Percentiles rank a stretch among this genome's conserved stretches.
Conservation (phyloP, 2,797 vertebrate genomes). For the Naso thynnoides region DNA sequence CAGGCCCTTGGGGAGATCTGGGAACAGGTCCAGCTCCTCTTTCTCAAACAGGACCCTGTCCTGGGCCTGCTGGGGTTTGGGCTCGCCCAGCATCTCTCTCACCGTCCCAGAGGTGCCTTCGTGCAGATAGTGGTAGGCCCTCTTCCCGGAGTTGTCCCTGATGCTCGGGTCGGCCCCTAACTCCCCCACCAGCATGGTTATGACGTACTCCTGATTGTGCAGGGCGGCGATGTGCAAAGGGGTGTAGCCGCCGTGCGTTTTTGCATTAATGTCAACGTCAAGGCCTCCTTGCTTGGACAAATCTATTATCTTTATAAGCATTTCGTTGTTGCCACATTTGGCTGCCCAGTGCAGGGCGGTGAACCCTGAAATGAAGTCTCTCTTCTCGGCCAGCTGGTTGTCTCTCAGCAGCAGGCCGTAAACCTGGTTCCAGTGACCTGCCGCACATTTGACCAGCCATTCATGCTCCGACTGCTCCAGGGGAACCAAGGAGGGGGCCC, state of each 20-base stretch:
- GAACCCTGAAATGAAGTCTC: slow-evolving; percentile 94
- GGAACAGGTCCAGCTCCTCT: slow-evolving; percentile 76
- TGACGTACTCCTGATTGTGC: slow-evolving; percentile 86
- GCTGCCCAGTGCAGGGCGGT: slow-evolving; percentile 95
- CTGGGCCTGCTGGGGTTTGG: slow-evolving; percentile 59
- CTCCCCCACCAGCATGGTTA: slow-evolving; percentile 84
- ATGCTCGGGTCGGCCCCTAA: slow-evolving; percentile 83
- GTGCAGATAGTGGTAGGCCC: slow-evolving; percentile 89
- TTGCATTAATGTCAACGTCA: slow-evolving; percentile 86
- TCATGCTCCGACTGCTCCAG: slow-evolving; percentile 89
- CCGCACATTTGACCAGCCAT: slow-evolving; percentile 89
- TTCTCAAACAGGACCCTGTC: slow-evolving; percentile 34
- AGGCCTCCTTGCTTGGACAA: slow-evolving; percentile 76
- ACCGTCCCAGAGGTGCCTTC: slow-evolving; percentile 72
- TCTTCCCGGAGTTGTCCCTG: slow-evolving; percentile 93
- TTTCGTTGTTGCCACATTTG: slow-evolving; percentile 89
- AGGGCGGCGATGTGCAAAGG: slow-evolving; percentile 93
- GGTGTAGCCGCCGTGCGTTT: slow-evolving; percentile 91
- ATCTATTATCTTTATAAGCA: slow-evolving; percentile 87
- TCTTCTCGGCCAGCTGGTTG: slow-evolving; percentile 87
- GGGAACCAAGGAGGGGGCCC: slow-evolving; percentile 67
- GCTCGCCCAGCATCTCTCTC: slow-evolving; percentile 86
- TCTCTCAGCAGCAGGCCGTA: slow-evolving; percentile 90
- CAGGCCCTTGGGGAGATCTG: slow-evolving; percentile 86
- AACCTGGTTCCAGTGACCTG: slow-evolving; percentile 90